A percentile compares a stretch with the other conserved stretches of the same genome.
Conservation (phyloP, 2,113 vertebrate species). For the Corvus hawaiiensis region DNA sequence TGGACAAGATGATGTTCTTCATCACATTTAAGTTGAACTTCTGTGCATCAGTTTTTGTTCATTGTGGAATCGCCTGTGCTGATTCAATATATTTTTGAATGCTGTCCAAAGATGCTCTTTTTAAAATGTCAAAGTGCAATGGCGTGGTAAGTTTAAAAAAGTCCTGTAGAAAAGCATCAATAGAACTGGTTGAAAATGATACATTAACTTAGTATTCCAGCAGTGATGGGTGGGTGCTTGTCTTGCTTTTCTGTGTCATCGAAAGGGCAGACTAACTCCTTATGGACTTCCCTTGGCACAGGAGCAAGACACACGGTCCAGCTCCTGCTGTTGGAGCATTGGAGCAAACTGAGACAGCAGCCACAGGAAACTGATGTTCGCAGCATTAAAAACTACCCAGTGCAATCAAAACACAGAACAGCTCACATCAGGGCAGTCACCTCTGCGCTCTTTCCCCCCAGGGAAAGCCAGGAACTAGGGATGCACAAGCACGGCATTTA, state of each 20-base stretch:
- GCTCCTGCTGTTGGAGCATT: too few species aligned
- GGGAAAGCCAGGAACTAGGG: background rate
- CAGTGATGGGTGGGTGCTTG: fast-evolving
- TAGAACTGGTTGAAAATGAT: background rate
- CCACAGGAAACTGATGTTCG: fast-evolving
- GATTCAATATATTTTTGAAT: fast-evolving
- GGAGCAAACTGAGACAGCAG: fast-evolving
- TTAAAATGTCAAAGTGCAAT: background rate
- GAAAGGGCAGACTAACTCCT: background rate
- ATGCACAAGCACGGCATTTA: too few species aligned
- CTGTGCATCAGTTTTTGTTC: background rate
- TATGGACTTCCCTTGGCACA: background rate
- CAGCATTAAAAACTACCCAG: background rate
- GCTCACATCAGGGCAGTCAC: background rate
- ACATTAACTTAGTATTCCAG: fast-evolving
- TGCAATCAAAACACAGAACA: background rate
- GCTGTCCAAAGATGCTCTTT: background rate
- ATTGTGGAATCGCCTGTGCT: background rate
- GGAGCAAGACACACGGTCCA: fast-evolving
- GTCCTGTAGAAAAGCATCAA: background rate
- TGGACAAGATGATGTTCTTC: background rate
- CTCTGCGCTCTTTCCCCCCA: fast-evolving
- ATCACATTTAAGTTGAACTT: background rate
- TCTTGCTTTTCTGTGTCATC: fast-evolving
- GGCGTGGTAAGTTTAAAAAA: fast-evolving